Evolutionary conservation across 2,113 vertebrate species (phyloP).

Genomic region (Sciurus niger): DNA sequence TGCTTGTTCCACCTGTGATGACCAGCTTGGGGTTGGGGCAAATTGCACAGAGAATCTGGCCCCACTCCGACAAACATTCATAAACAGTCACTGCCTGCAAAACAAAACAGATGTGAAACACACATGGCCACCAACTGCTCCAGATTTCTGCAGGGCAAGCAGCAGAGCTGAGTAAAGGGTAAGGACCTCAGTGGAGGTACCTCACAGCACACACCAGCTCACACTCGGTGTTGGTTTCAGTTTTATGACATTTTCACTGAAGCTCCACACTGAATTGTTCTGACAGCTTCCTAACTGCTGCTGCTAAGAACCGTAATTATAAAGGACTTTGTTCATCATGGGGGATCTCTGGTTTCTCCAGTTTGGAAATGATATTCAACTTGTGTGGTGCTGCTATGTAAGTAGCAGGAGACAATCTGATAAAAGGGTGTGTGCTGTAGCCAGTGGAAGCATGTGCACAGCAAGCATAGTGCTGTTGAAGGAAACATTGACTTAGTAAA

Average conservation of each 20-base stretch:
- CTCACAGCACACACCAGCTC: fast-evolving
- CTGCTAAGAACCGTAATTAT: neutral
- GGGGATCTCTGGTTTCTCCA: neutral
- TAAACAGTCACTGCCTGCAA: constrained; percentile 95
- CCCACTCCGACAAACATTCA: constrained; percentile 98
- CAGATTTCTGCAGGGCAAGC: fast-evolving
- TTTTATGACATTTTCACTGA: neutral
- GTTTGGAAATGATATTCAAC: neutral
- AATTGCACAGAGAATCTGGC: constrained; percentile 97
- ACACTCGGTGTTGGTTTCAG: neutral
- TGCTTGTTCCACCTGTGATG: constrained; percentile 96
- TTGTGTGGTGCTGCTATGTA: neutral
- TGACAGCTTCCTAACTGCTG: neutral
- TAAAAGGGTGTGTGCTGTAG: neutral
- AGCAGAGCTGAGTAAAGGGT: fast-evolving
- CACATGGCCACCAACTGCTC: neutral
- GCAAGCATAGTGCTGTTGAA: neutral
- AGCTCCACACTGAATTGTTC: neutral
- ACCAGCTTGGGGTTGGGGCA: constrained; percentile 97
- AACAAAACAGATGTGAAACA: constrained; percentile 40
- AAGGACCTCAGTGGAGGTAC: neutral
- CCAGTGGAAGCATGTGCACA: neutral
- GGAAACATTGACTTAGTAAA: fast-evolving
- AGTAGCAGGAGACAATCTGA: no score
- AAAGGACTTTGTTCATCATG: neutral